Conservation (phyloP, 2,888 invertebrate genomes). For the Parapristionchus giblindavisi region DNA sequence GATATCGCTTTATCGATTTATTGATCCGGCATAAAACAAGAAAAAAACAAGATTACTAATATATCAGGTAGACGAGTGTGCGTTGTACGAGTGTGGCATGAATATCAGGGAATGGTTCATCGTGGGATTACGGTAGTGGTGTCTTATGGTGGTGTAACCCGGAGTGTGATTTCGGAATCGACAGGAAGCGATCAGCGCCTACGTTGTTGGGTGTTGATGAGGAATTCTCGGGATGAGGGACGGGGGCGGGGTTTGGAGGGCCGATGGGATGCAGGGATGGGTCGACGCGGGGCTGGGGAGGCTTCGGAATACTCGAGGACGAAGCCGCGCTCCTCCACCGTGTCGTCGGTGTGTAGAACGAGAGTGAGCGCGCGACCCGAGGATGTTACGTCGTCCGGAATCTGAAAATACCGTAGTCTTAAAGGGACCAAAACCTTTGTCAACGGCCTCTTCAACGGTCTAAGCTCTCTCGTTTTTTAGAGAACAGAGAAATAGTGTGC, state of each 20-base stretch:
- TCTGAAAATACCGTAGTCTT: too few relatives aligned
- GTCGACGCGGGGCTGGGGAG: background rate
- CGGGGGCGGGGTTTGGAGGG: background rate
- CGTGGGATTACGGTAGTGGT: background rate
- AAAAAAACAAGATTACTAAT: too few relatives aligned
- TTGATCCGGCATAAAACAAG: too few relatives aligned
- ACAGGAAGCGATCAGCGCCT: background rate
- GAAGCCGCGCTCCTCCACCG: constrained; percentile 57
- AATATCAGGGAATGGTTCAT: background rate
- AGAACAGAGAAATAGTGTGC: too few relatives aligned
- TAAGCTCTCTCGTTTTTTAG: too few relatives aligned
- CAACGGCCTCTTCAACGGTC: too few relatives aligned
- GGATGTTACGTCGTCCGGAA: constrained; percentile 44
- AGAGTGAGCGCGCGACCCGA: constrained; percentile 43
- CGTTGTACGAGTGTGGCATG: too few relatives aligned
- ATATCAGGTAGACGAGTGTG: too few relatives aligned
- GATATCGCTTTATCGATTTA: too few relatives aligned
- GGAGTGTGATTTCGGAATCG: background rate
- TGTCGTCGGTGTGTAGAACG: constrained; percentile 63
- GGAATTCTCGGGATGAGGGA: background rate
- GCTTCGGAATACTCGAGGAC: constrained; percentile 27
- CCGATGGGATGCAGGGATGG: background rate
- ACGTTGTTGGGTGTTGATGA: constrained; percentile 24
- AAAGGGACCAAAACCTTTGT: too few relatives aligned
- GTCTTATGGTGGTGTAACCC: constrained; percentile 17